Evolutionary conservation across 2,113 vertebrate genomes (phyloP).

Genomic region (Hemibagrus wyckioides): DNA sequence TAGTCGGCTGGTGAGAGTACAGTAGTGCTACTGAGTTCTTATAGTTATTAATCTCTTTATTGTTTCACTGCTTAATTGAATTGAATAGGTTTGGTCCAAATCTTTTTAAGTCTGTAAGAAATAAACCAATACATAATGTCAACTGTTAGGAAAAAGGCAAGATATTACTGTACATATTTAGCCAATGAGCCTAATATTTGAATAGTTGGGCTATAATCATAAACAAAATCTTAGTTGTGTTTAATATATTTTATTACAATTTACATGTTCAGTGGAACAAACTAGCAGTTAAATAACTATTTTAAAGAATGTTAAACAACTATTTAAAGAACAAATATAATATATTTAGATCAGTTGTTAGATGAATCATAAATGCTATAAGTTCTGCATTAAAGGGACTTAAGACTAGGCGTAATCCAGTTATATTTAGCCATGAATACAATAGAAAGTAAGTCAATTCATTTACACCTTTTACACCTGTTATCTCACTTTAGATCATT

Average conservation of each 20-base stretch:
- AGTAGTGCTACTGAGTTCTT: background rate
- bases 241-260: background rate
- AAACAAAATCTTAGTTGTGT: background rate
- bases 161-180: background rate
- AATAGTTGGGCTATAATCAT: background rate
- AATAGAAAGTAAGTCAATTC: background rate
- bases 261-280: background rate
- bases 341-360: background rate
- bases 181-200: background rate
- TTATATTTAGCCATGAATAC: background rate
- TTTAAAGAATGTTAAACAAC: background rate
- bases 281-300: background rate
- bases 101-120: background rate
- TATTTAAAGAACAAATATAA: background rate
- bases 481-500: background rate
- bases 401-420: background rate
- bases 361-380: background rate
- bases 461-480: background rate
- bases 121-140: background rate
- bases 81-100: background rate
- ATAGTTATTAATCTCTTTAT: background rate
- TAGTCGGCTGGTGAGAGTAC: background rate
- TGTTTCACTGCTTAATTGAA: background rate
- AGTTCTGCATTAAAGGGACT: background rate
- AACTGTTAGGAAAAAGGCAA: background rate